phyloP scores from a whole-genome alignment of 2,888 invertebrate species.

The Stegana nigrithorax region DNA sequence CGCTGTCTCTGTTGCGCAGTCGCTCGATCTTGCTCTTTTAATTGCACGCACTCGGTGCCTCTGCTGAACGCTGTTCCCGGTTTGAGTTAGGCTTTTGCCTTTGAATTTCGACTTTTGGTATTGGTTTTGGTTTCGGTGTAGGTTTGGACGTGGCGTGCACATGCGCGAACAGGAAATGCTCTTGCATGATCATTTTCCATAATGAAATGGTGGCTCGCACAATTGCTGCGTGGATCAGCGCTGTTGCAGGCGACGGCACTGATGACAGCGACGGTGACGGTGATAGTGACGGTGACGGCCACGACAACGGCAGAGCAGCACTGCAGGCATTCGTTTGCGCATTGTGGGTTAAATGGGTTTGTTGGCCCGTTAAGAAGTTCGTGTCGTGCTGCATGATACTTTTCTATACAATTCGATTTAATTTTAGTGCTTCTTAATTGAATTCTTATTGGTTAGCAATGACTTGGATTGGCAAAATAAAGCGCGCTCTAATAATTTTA shows the following conservation, averaged over 20 bases:
- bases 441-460: slow-evolving; percentile 19
- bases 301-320: background rate
- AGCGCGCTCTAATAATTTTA: slow-evolving; percentile 61
- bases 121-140: too few species aligned
- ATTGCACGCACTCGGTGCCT: too few species aligned
- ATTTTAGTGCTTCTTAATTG: background rate
- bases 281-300: too few species aligned
- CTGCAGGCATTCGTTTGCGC: slow-evolving; percentile 38
- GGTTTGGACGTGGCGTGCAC: background rate
- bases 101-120: too few species aligned
- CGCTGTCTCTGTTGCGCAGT: too few species aligned
- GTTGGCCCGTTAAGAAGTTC: slow-evolving; percentile 44
- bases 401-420: background rate
- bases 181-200: slow-evolving; percentile 62
- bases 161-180: slow-evolving; percentile 58
- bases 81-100: too few species aligned
- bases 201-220: slow-evolving; percentile 54
- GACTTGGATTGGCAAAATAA: slow-evolving; percentile 46
- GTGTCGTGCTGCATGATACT: background rate
- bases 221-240: too few species aligned
- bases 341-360: slow-evolving; percentile 63
- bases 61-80: too few species aligned
- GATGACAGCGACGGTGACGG: too few species aligned
- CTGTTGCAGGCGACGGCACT: too few species aligned
- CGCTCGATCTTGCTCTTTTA: too few species aligned